Evolutionary conservation across 2,113 vertebrate species (phyloP), one percentile per base, ranked within the genome.

Genomic region (Phasianus colchicus): DNA sequence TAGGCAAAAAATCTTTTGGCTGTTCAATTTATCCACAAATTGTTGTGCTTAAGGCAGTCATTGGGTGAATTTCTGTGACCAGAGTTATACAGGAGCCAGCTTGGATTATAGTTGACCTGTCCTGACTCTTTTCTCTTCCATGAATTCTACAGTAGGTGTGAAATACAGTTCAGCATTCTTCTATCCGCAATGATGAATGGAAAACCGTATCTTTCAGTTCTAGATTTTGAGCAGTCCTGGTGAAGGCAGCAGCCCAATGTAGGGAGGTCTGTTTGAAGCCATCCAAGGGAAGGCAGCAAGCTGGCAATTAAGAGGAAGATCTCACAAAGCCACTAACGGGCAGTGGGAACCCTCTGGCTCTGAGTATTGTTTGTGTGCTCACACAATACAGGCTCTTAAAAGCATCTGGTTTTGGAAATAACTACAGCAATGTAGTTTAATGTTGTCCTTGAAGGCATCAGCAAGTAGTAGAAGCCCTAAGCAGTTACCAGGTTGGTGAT

Each of bases 11-110:
- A 73, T 7, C 76, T 81, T 93, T 86, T 81, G 83, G 61, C 27
- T n/a, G 83, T 71, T 65, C 79, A 90, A 82, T 89, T 86, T 72
- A 81, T 67, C 86, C 95, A 75, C 92, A 93, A 92, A 95, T 92
- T 52, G 48, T 58, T 86, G 25, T 47, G 77, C 48, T 94, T 54
- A 69, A 73, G 74, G 88, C 83, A 86, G 58, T 90, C 93, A 94
- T 52, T 90, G 93, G 70, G 50, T 78, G 73, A 27, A 50, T 86
- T 88, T 92, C 92, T 82, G 70, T 61, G 79, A 85, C 75, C 83
- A 29, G 83, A 58, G 34, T 30, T 83, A 29, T 40, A 60, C 43
- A 47, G 32, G 34, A 86, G 32, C 32, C 34, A 64, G 77, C 47
- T 29, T 29, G 83, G 88, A 86, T 82, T 77, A 19, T 2, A 60